Evolutionary conservation across 2,888 invertebrate genomes (phyloP).

Genomic region (Diarsia rubi): DNA sequence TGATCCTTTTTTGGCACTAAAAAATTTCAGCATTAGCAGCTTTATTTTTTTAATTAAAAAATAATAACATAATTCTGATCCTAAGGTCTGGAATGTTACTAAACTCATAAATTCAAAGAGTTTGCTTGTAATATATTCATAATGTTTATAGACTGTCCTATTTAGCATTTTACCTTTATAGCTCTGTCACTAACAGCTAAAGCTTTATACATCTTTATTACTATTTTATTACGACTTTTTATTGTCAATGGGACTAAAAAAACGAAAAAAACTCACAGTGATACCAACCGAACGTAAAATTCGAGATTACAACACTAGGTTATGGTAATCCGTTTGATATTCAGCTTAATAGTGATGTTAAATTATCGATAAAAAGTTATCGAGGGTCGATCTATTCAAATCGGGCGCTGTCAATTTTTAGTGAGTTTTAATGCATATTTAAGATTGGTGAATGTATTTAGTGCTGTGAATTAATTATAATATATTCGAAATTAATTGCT

Average conservation of each 20-base stretch:
- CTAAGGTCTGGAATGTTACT: not conserved
- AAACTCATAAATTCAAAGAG: slow-evolving; percentile 30
- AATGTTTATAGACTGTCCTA: slow-evolving; percentile 33
- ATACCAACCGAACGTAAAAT: slow-evolving; percentile 61
- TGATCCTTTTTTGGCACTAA: not conserved
- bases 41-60: not conserved
- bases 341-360: slow-evolving; percentile 47
- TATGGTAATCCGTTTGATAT: slow-evolving; percentile 62
- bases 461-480: slow-evolving; percentile 27
- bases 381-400: slow-evolving; percentile 40
- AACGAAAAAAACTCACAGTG: slow-evolving; percentile 50
- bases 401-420: slow-evolving; percentile 15
- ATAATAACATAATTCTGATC: not conserved
- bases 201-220: slow-evolving; percentile 57
- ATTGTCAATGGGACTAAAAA: slow-evolving; percentile 45
- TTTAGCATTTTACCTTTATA: slow-evolving; percentile 45
- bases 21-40: not conserved
- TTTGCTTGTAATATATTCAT: slow-evolving; percentile 38
- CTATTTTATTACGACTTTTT: slow-evolving; percentile 58
- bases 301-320: slow-evolving; percentile 64
- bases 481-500: slow-evolving; percentile 19
- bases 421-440: slow-evolving; percentile 23
- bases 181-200: slow-evolving; percentile 45
- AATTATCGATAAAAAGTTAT: slow-evolving; percentile 45
- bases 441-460: slow-evolving; percentile 10